Conservation (phyloP, 2,888 invertebrate species). For the Agrochola lychnidis region DNA sequence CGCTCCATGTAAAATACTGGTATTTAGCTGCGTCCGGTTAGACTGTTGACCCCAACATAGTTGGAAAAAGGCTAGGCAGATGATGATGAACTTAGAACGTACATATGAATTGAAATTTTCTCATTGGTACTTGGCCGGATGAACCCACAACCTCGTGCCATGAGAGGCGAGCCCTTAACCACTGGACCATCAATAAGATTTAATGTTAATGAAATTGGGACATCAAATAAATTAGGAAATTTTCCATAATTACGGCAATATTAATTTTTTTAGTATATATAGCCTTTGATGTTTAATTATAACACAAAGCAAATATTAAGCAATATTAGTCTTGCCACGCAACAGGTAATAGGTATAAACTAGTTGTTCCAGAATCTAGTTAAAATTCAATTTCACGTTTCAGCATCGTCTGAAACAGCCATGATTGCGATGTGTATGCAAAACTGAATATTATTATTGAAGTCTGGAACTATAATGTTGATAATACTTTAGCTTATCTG, state of each 20-base stretch:
- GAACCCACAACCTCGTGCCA: too few relatives aligned
- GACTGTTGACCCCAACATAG: too few relatives aligned
- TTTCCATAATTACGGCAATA: not conserved
- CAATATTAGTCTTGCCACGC: constrained; percentile 20
- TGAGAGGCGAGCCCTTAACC: too few relatives aligned
- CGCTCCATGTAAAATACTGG: too few relatives aligned
- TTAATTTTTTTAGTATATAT: not conserved
- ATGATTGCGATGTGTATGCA: constrained; percentile 48
- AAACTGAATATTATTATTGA: constrained; percentile 32
- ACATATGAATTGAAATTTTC: not conserved
- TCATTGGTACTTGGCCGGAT: not conserved
- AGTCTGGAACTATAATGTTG: constrained; percentile 12
- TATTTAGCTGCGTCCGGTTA: too few relatives aligned
- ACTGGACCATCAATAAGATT: too few relatives aligned
- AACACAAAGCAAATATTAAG: constrained; percentile 11
- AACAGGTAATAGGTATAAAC: constrained; percentile 20
- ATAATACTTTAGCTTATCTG: constrained; percentile 1
- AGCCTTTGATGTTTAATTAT: not conserved
- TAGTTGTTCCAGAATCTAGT: constrained; percentile 32
- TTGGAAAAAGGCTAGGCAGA: too few relatives aligned
- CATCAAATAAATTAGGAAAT: not conserved
- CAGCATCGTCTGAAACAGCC: constrained; percentile 29
- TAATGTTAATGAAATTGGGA: too few relatives aligned
- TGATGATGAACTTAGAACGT: not conserved
- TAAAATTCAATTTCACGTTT: constrained; percentile 58